Conservation (phyloP, 2,888 invertebrate species). For the Xanthia togata region DNA sequence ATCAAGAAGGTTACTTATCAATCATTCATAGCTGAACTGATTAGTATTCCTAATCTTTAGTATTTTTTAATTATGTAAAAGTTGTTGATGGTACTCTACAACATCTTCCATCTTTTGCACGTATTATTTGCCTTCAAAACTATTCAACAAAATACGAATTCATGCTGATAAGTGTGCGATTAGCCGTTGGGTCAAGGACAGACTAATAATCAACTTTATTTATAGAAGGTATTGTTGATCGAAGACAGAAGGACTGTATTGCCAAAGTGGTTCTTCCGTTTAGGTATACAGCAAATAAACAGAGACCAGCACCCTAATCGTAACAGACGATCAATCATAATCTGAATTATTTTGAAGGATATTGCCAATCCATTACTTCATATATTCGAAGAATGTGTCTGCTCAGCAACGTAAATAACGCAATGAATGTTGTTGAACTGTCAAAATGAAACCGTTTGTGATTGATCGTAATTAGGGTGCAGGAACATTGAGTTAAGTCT, state of each 20-base stretch:
- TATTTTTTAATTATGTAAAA: not conserved
- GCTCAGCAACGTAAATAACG: too few relatives aligned
- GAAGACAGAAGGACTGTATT: not conserved
- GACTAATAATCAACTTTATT: conserved; percentile 20
- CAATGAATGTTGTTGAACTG: too few relatives aligned
- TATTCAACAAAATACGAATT: conserved; percentile 26
- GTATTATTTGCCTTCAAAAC: conserved; percentile 4
- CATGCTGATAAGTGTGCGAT: conserved; percentile 28
- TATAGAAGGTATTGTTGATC: not conserved
- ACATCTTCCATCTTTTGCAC: too few relatives aligned
- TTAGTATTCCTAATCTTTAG: not conserved
- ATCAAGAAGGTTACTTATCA: too few relatives aligned
- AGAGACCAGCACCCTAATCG: not conserved
- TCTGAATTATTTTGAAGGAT: too few relatives aligned
- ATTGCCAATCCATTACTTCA: too few relatives aligned
- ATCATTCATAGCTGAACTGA: not conserved
- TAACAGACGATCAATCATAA: too few relatives aligned
- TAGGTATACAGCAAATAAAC: not conserved
- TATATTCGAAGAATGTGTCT: too few relatives aligned
- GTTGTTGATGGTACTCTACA: too few relatives aligned
- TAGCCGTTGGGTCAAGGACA: conserved; percentile 12
- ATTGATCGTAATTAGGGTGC: too few relatives aligned
- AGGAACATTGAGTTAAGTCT: not conserved
- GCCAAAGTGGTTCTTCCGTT: not conserved
- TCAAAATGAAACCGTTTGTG: too few relatives aligned